Conservation (phyloP, 1,140 invertebrate genomes). For the Drosophila pachea region DNA sequence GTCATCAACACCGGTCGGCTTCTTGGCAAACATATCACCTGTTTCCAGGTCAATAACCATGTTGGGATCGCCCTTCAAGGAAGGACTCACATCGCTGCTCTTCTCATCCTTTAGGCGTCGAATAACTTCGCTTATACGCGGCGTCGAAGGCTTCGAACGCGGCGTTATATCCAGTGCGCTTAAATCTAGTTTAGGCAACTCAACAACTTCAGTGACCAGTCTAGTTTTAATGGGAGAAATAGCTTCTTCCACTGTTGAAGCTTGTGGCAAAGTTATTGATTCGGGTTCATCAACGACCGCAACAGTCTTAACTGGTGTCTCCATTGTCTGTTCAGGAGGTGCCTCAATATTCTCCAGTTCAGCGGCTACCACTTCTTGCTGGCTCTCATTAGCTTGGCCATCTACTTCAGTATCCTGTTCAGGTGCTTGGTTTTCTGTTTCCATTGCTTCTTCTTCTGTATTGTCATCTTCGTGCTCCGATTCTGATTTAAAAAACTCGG, state of each 20-base stretch:
- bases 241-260: background rate
- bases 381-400: background rate
- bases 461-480: conserved; percentile 65
- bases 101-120: conserved; percentile 56
- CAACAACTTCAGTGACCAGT: conserved; percentile 66
- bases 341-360: conserved; percentile 1
- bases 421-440: conserved; percentile 34
- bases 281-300: background rate
- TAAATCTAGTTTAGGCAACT: conserved; percentile 67
- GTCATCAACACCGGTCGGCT: conserved; percentile 79
- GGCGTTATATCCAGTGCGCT: conserved; percentile 53
- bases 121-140: conserved; percentile 47
- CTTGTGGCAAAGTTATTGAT: background rate
- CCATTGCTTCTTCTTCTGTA: conserved; percentile 8
- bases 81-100: conserved; percentile 55
- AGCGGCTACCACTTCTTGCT: background rate
- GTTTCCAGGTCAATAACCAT: conserved; percentile 81
- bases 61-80: conserved; percentile 80
- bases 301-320: background rate
- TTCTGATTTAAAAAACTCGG: conserved; percentile 81
- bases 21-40: conserved; percentile 67
- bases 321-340: background rate
- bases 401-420: conserved; percentile 14
- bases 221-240: conserved; percentile 34
- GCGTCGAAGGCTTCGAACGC: conserved; percentile 50